Evolutionary conservation across 2,888 invertebrate genomes (phyloP), one percentile per base, ranked within the genome.

Genomic region (Cancer borealis): DNA sequence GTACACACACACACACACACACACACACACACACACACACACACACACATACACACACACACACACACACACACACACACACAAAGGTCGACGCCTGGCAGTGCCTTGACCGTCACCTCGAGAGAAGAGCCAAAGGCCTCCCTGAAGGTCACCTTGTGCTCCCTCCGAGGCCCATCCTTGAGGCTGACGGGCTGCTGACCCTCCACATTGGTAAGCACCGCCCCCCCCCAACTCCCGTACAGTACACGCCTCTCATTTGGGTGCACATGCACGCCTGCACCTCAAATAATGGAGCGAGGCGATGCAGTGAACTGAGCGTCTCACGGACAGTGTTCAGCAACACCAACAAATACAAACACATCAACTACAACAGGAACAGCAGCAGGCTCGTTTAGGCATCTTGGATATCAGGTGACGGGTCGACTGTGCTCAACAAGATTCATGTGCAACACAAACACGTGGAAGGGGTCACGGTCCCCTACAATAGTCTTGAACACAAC

Each of bases 51-150:
- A 66, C 66, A 66, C 66, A 66, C 66, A 66, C 66, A 17, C 66
- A 66, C 54, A 54, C 54, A 54, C n/a, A 66, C n/a, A n/a, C n/a
- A 66, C 66, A 66, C 66, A 66, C 66, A n/a, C 66, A 66, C n/a
- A 66, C 5, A 66, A 66, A 66, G n/a, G 66, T 66, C 66, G 21
- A 66, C 1, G 3, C 66, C 4, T 3, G 66, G n/a, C 4, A 21
- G n/a, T n/a, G 14, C n/a, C n/a, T 66, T 6, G 66, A 66, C 21
- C 66, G n/a, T 4, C 66, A 66, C n/a, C 66, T 66, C n/a, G 2
- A n/a, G n/a, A 66, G 66, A 21, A n/a, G 66, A 21, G 21, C 17
- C 66, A 66, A 66, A 66, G 66, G 66, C 21, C n/a, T 66, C 2
- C 66, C 66, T 66, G n/a, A 66, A 66, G 66, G 66, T 66, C 66